Base-by-base conservation (phyloP, 2,888 invertebrate genomes). In the Graphium colonna region DNA sequence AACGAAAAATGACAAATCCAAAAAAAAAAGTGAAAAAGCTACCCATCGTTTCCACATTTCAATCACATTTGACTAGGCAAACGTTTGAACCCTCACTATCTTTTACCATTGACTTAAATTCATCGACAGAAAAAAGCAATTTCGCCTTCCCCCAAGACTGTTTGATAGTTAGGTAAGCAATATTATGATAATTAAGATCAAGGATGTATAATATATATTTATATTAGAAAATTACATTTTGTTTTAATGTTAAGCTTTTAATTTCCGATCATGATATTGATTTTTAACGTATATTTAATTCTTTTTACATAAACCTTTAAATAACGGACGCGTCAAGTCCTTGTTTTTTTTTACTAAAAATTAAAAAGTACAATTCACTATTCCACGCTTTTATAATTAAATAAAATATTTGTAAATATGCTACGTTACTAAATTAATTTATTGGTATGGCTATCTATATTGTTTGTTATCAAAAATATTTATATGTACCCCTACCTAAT, bases 61-160 rank as follows among this genome's bases (percentile, higher is more conserved):
- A 86, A 86, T 88, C 77, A 82, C 82, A 87, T 88, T 88, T 87
- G 87, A 85, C 87, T 88, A 86, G 74, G 70, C 82, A 86, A 88
- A 87, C 83, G 82, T 82, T 83, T 84, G 80, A 79, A 75, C 67
- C 67, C 60, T 63, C 69, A 83, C 86, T 85, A 83, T 83, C 78
- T 75, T 65, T 68, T 67, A 72, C 74, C 79, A 65, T 70, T 68
- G 71, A 71, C 72, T 82, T 68, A 68, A 68, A 68, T 65, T 84
- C 86, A 85, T 82, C 82, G 83, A 76, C 79, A 76, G 77, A 73
- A 84, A 81, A 86, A 87, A 82, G 78, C 85, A 86, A 85, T 85
- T 82, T 82, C 73, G 73, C 71, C 68, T 71, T 74, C 79, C 76
- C 75, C 74, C 40, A 45, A 45, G 69, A 67, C 66, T 64, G 65